phyloP scores from a whole-genome alignment of 2,797 vertebrate species.

The Spinibarbus caldwelli region DNA sequence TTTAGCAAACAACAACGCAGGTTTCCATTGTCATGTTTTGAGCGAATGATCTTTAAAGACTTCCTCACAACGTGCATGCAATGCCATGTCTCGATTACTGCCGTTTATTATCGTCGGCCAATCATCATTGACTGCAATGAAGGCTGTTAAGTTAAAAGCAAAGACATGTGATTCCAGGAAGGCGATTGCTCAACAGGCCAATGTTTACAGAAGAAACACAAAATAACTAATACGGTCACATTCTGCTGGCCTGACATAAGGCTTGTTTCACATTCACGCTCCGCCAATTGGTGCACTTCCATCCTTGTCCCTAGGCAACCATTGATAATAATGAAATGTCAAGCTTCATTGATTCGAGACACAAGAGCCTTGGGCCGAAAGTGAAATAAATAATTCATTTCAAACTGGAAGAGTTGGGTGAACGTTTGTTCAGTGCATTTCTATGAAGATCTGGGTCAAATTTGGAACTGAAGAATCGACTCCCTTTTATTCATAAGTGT shows the following conservation, averaged over 20 bases:
- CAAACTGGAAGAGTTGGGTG: background rate
- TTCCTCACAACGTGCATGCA: conserved; percentile 2
- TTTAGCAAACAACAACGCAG: background rate
- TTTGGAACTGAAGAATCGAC: background rate
- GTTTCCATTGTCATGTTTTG: background rate
- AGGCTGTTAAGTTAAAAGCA: conserved; percentile 44
- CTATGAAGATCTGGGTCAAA: background rate
- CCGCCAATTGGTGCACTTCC: conserved; percentile 44
- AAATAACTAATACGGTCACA: conserved; percentile 39
- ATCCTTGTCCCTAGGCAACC: conserved; percentile 56
- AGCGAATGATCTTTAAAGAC: background rate
- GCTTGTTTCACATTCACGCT: conserved; percentile 40
- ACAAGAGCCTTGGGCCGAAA: background rate
- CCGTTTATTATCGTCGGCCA: conserved; percentile 11
- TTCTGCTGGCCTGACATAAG: conserved; percentile 51
- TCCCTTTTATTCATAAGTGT: background rate
- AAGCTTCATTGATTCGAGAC: conserved; percentile 40
- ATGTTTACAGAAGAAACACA: conserved; percentile 49
- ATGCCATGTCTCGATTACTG: conserved; percentile 9
- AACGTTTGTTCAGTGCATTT: background rate
- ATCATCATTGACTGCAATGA: conserved; percentile 17
- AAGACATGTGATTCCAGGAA: conserved; percentile 14
- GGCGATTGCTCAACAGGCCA: conserved; percentile 29
- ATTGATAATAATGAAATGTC: conserved; percentile 53
- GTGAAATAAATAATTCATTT: conserved; percentile 26